Conservation (phyloP, 2,113 vertebrate species). For the Oenanthe oenanthe region DNA sequence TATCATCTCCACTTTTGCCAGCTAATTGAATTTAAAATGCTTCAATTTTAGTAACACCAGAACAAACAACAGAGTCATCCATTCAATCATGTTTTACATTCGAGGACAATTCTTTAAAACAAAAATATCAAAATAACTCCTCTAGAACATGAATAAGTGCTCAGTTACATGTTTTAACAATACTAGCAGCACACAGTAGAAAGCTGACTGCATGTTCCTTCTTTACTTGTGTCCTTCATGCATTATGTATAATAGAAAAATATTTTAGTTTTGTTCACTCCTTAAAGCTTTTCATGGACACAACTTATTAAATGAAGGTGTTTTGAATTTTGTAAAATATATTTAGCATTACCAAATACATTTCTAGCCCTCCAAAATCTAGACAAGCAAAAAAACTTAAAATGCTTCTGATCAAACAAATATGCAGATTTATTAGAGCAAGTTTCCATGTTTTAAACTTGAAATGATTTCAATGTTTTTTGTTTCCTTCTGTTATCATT, state of each 20-base stretch:
- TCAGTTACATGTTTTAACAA: not conserved
- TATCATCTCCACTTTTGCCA: not conserved
- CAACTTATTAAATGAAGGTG: not conserved
- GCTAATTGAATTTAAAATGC: not conserved
- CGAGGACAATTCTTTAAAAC: not conserved
- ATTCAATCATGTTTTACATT: not conserved
- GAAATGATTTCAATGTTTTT: not conserved
- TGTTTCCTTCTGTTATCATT: not conserved
- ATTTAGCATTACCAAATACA: not conserved
- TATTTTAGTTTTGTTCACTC: not conserved
- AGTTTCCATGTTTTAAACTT: not conserved
- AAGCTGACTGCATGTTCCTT: not conserved
- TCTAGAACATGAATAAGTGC: not conserved
- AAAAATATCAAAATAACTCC: not conserved
- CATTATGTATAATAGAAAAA: not conserved
- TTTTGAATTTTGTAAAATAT: not conserved
- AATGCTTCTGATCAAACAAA: not conserved
- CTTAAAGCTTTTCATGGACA: not conserved
- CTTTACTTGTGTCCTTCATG: not conserved
- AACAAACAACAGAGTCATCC: not conserved
- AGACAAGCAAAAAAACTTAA: not conserved
- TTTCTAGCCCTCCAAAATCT: not conserved
- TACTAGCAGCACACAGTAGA: not conserved
- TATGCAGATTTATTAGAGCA: not conserved
- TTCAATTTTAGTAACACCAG: not conserved